phyloP scores from a whole-genome alignment of 2,113 vertebrate genomes.

The Bostrychus sinensis region DNA sequence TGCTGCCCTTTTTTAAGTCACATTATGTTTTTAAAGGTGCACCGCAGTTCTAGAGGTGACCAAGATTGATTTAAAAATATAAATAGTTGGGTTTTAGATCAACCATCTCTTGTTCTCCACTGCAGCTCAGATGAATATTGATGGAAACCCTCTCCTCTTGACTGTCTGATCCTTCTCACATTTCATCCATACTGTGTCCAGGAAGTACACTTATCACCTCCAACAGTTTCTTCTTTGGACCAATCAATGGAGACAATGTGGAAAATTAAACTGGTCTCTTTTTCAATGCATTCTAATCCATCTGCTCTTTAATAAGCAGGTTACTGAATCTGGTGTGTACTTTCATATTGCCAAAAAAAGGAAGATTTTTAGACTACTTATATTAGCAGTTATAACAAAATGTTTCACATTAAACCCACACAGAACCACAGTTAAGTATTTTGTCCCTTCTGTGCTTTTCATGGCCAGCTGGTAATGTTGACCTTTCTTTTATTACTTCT shows the following conservation, averaged over 20 bases:
- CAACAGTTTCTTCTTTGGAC: background rate
- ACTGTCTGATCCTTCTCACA: conserved; percentile 13
- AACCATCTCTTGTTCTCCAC: background rate
- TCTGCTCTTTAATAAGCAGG: background rate
- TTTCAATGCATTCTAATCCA: background rate
- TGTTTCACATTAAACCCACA: background rate
- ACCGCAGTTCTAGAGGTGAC: too few species aligned
- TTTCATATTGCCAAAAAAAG: background rate
- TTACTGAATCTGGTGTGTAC: background rate
- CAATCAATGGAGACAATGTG: conserved; percentile 6
- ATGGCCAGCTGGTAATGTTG: conserved; percentile 1
- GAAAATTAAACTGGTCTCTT: conserved; percentile 5
- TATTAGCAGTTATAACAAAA: background rate
- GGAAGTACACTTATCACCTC: conserved; percentile 12
- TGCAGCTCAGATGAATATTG: background rate
- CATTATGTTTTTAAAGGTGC: too few species aligned
- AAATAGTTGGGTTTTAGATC: too few species aligned
- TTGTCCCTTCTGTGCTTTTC: conserved; percentile 6
- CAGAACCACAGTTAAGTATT: background rate
- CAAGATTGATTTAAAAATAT: too few species aligned
- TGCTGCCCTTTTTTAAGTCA: too few species aligned
- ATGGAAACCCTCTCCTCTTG: background rate
- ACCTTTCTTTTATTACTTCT: conserved; percentile 1
- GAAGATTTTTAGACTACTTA: background rate
- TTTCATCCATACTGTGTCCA: conserved; percentile 1